Base-by-base conservation (phyloP, 2,888 invertebrate genomes). In the Andrena trimmerana region DNA sequence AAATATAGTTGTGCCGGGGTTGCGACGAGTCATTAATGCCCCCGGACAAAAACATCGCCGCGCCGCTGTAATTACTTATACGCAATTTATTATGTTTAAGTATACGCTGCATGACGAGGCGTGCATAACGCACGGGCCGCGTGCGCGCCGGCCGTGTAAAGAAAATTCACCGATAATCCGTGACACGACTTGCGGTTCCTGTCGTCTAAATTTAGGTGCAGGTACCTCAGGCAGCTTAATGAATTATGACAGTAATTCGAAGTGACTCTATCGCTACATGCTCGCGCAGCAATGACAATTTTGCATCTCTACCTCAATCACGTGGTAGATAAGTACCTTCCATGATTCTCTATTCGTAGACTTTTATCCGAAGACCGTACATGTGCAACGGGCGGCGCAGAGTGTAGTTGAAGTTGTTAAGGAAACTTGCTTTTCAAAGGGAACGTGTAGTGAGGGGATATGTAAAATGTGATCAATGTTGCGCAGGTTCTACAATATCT, bases 11-110 rank as follows among this genome's bases (percentile, higher is more conserved):
- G 52, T 60, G 52, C 62, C 59, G 31, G 48, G 60, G 74, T 57
- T 78, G 74, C 52, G 24, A 59, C 65, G 50, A 50, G 36, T 69
- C 76, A 76, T 69, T 76, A 79, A 76, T 69, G 69, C 76, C 36
- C 65, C 65, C 69, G 33, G 33, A 62, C 48, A 68, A 74, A 42
- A 68, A 75, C 68, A 54, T 63, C 33, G 33, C n/a, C 20, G 48
- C 20, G 13, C 42, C 27, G 29, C 33, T 57, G 76, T 50, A 75
- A 75, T 76, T 75, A 75, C 69, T 57, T 29, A 16, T 62, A 42
- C 33, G 36, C 33, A 29, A 69, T 76, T 69, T 69, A 69, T 75
- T 62, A 63, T 24, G 33, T 48, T 48, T 24, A 52, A 62, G 60
- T 60, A 52, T 20, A 48, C 0, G 13, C 27, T n/a, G 42, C 52